Base-by-base conservation (phyloP, 2,797 vertebrate genomes). In the Hafferia zeledoni region DNA sequence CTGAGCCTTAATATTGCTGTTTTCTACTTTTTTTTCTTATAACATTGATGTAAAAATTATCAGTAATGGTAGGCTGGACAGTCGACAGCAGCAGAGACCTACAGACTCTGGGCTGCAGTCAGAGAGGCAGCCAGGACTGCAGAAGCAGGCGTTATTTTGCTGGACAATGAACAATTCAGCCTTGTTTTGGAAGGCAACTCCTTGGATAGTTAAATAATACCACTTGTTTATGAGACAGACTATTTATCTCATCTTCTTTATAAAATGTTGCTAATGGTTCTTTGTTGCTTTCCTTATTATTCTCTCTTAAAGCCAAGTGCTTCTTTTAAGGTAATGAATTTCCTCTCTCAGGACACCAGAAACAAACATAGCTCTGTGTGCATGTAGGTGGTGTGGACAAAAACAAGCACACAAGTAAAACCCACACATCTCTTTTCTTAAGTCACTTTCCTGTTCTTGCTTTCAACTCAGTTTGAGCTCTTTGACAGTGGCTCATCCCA, bases 181-280 rank as follows among this genome's bases (percentile, higher is more conserved):
- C 39, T 94, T 95, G 90, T 91, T 93, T 94, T 80, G 87, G 90
- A 94, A 96, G 71, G 82, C 65, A 89, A 24, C 83, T 68, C 89
- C 59, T 84, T 50, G 67, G 69, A 69, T 30, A 92, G 60, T 60
- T 90, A 92, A 95, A 94, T 84, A 94, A 94, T 88, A 92, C 71
- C 57, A 56, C 81, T 97, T 91, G 82, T 95, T 95, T 95, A 67
- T 6, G 8, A 91, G 70, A 71, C 76, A 95, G 92, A 90, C 75
- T 89, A 84, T 93, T 75, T 89, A 91, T 84, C 86, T 91, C 82
- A 53, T 84, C 88, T 76, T 92, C 93, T 95, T 92, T 86, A 95
- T 87, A 95, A 93, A 95, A 83, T 28, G 77, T 69, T 90, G 74
- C 64, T 88, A 91, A 65, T 0, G 8, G 39, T 33, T 93, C 91